Evolutionary conservation across 1,140 invertebrate genomes (phyloP).

Genomic region (Drosophila ambigua): DNA sequence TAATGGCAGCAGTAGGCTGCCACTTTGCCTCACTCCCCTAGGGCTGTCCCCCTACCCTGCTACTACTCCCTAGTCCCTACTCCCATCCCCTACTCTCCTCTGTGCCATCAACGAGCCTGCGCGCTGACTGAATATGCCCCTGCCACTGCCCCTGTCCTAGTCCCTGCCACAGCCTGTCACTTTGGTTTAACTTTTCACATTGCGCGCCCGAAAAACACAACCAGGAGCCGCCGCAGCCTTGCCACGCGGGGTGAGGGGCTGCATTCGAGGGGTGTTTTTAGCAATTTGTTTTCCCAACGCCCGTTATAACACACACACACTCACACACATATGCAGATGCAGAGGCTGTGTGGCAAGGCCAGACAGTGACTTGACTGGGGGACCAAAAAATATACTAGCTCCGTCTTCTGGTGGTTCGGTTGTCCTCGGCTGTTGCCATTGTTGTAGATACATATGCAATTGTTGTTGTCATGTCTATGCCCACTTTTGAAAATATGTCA

Average conservation of each 20-base stretch:
- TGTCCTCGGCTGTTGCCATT: constrained; percentile 28
- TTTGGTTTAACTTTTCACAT: constrained; percentile 81
- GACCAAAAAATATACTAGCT: constrained; percentile 31
- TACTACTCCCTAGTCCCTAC: constrained; percentile 5
- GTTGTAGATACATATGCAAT: constrained; percentile 38
- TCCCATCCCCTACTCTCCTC: constrained; percentile 28
- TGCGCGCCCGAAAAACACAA: constrained; percentile 49
- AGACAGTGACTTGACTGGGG: constrained; percentile 59
- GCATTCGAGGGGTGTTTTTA: constrained; percentile 66
- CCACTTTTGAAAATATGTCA: constrained; percentile 79
- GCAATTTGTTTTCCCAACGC: constrained; percentile 80
- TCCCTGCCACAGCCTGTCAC: constrained; percentile 67
- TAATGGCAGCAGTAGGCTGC: constrained; percentile 52
- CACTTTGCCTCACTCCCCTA: too few relatives aligned
- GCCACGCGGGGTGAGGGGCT: not conserved
- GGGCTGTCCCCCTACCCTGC: not conserved
- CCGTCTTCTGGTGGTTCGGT: constrained; percentile 19
- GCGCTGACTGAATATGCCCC: not conserved
- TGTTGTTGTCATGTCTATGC: constrained; percentile 79
- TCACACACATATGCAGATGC: too few relatives aligned
- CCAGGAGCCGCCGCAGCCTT: constrained; percentile 42
- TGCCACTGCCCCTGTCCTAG: constrained; percentile 44
- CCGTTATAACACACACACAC: constrained; percentile 65
- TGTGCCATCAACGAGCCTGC: constrained; percentile 30
- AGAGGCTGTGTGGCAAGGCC: constrained; percentile 37